phyloP scores from a whole-genome alignment of 1,140 invertebrate species.

The Drosophila arizonae region DNA sequence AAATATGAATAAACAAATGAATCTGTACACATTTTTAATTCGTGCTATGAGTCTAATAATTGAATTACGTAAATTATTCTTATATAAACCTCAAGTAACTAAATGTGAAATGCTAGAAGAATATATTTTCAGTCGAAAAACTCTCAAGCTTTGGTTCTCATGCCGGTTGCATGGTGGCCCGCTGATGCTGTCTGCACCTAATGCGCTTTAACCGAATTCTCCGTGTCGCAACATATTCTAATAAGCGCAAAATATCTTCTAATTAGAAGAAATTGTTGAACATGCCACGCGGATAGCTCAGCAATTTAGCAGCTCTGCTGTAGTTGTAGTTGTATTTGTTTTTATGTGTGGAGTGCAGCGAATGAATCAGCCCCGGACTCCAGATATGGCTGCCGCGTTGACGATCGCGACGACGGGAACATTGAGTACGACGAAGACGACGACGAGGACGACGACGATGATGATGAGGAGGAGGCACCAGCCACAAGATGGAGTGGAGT shows the following conservation, averaged over 20 bases:
- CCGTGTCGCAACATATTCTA: slow-evolving; percentile 49
- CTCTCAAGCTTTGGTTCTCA: neutral
- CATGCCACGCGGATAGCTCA: slow-evolving; percentile 43
- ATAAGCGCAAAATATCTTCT: slow-evolving; percentile 60
- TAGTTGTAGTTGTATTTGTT: slow-evolving; percentile 1
- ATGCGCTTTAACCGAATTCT: slow-evolving; percentile 28
- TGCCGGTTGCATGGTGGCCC: slow-evolving; percentile 18
- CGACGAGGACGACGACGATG: slow-evolving; percentile 9
- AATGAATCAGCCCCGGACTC: slow-evolving; percentile 41
- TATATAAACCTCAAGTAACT: no score
- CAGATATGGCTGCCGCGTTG: slow-evolving; percentile 54
- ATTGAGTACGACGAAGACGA: slow-evolving; percentile 24
- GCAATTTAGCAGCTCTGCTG: slow-evolving; percentile 26
- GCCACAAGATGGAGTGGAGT: slow-evolving; percentile 63
- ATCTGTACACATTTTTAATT: no score
- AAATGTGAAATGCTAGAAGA: no score
- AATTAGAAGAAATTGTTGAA: slow-evolving; percentile 48
- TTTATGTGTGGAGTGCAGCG: slow-evolving; percentile 19
- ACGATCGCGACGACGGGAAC: slow-evolving; percentile 35
- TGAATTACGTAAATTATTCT: no score
- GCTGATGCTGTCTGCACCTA: slow-evolving; percentile 8
- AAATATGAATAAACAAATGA: no score
- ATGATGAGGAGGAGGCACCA: slow-evolving; percentile 50
- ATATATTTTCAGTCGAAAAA: no score
- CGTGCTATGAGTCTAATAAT: no score